A percentile compares a stretch with the other conserved stretches of the same genome.
Evolutionary conservation across 2,113 vertebrate genomes (phyloP).

Genomic region (Esox niger): DNA sequence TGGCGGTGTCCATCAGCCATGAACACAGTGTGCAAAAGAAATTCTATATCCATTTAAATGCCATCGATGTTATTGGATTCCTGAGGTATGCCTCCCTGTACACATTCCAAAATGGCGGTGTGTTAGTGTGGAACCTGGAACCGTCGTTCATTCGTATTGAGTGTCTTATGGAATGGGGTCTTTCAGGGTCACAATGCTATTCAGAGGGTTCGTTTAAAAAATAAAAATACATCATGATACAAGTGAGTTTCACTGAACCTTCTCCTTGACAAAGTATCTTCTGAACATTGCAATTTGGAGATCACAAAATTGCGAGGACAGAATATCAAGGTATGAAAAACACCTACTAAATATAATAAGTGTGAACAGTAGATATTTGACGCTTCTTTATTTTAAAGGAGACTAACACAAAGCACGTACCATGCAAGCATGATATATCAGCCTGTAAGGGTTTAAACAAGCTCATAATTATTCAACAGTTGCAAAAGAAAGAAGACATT

Average conservation of each 20-base stretch:
- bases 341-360: too few relatives aligned
- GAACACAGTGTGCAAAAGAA: background rate
- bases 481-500: background rate
- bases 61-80: background rate
- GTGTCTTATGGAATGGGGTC: background rate
- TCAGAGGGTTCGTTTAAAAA: background rate
- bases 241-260: too few relatives aligned
- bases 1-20: background rate
- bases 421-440: background rate
- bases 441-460: too few relatives aligned
- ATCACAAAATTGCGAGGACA: too few relatives aligned
- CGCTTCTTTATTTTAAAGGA: too few relatives aligned
- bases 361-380: too few relatives aligned
- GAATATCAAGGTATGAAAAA: too few relatives aligned
- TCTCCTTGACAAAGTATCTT: too few relatives aligned
- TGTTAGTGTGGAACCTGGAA: background rate
- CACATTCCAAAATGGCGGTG: background rate
- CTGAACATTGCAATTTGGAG: too few relatives aligned
- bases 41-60: slow-evolving; percentile 3
- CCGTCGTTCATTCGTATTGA: background rate
- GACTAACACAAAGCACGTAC: background rate
- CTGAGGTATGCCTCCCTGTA: background rate
- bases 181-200: background rate
- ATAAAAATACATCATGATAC: too few relatives aligned
- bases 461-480: background rate